Base-by-base conservation (phyloP, 1,140 invertebrate genomes). In the Apolygus lucorum region DNA sequence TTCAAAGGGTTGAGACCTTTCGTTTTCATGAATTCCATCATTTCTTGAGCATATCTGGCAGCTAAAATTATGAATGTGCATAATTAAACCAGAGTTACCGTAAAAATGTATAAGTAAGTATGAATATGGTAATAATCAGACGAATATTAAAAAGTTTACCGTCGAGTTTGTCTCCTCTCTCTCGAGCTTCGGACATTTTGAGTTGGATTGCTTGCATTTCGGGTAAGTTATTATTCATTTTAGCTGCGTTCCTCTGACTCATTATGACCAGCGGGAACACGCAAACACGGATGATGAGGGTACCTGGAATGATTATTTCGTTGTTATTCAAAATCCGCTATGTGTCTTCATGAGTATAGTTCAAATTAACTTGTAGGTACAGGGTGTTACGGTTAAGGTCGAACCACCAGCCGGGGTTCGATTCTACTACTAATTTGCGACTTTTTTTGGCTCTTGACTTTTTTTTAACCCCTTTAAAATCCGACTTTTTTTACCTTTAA, bases 251-350 rank as follows among this genome's bases (percentile, higher is more conserved):
- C 73, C 83, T 85, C 79, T 95, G 93, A 2, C 88, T 79, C 66
- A 85, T 78, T 63, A 97, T 85, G 0, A 95, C 87, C 25, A 97
- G 71, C 0, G 95, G 95, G 74, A 97, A 93, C 75, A 96, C 80
- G 0, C 85, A 68, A 0, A 86, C 72, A 76, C 93, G 85, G 1
- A 95, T 81, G 68, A 85, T 76, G 0, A 90, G 21, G 2, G 94
- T 96, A n/a, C 86, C 92, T 89, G 69, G n/a, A n/a, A n/a, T n/a
- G n/a, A n/a, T n/a, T n/a, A n/a, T n/a, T n/a, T n/a, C n/a, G n/a
- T n/a, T n/a, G n/a, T n/a, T n/a, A n/a, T n/a, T n/a, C n/a, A n/a
- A n/a, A n/a, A n/a, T n/a, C n/a, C n/a, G n/a, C n/a, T n/a, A n/a
- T n/a, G n/a, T n/a, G n/a, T n/a, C n/a, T n/a, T n/a, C n/a, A n/a